These are phyloP conservation scores for Willisornis vidua DNA, from an alignment of 2,113 vertebrate species.

Conservation along the genomic window DNA sequence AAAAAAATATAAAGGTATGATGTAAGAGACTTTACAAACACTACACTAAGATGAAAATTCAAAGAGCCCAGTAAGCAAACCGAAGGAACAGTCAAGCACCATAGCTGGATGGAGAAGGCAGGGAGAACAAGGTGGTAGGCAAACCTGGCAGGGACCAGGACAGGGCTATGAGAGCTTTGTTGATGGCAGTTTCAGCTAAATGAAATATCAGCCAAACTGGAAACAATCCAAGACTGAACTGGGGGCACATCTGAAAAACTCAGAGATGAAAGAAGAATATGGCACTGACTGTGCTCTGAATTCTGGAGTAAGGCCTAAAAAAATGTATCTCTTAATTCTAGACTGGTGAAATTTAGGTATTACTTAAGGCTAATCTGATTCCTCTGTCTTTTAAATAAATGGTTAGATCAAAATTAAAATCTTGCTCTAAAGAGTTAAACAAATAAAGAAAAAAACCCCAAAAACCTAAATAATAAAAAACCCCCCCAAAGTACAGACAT, in stretches of 20 bases:
- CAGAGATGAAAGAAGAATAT: not conserved
- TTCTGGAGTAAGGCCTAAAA: not conserved
- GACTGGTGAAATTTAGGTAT: not conserved
- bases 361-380: not conserved
- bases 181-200: not conserved
- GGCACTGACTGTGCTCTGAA: not conserved
- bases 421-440: not conserved
- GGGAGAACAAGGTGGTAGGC: not conserved
- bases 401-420: not conserved
- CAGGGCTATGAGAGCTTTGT: not conserved
- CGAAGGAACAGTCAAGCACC: not conserved
- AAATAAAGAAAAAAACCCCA: not conserved
- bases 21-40: not conserved
- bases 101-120: not conserved
- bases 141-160: not conserved
- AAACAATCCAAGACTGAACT: not conserved
- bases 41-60: not conserved
- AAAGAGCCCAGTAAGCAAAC: not conserved
- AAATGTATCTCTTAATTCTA: not conserved
- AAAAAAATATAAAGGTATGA: not conserved
- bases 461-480: not conserved
- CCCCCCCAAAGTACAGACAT: not conserved
- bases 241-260: not conserved
- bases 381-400: not conserved
- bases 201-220: not conserved